These are phyloP conservation scores for Potamarius usumacintae DNA, from an alignment of 2,113 vertebrate genomes.

Conservation along the genomic window DNA sequence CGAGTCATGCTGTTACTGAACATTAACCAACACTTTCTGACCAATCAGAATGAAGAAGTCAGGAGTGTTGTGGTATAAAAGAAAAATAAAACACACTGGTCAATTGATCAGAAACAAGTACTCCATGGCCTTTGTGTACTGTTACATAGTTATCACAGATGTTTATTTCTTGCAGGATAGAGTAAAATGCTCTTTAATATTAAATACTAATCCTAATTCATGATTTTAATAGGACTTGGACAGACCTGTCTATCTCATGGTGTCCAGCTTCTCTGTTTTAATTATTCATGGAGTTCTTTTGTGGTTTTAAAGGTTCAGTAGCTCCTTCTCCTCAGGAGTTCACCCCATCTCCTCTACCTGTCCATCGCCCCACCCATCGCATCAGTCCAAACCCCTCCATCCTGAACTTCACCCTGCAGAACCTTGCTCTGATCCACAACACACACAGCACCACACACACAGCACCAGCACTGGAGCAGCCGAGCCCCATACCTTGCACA, in stretches of 20 bases:
- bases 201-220: not conserved
- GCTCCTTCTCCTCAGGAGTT: slow-evolving; percentile 76
- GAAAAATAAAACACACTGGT: too few species aligned
- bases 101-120: too few species aligned
- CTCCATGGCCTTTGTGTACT: too few species aligned
- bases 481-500: slow-evolving; percentile 57
- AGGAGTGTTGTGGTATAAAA: too few species aligned
- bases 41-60: too few species aligned
- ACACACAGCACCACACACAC: slow-evolving; percentile 61
- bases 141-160: too few species aligned
- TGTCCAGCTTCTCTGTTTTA: not conserved
- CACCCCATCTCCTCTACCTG: slow-evolving; percentile 74
- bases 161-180: not conserved
- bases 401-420: slow-evolving; percentile 90
- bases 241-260: not conserved
- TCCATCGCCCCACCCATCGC: slow-evolving; percentile 64
- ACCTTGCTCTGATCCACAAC: slow-evolving; percentile 83
- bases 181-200: not conserved
- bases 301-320: slow-evolving; percentile 75
- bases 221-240: not conserved
- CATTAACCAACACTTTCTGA: too few species aligned
- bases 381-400: slow-evolving; percentile 82
- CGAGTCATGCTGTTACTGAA: too few species aligned
- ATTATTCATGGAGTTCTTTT: not conserved
- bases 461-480: slow-evolving; percentile 62